Evolutionary conservation across 2,888 invertebrate genomes (phyloP).

Genomic region (Biston stratarius): DNA sequence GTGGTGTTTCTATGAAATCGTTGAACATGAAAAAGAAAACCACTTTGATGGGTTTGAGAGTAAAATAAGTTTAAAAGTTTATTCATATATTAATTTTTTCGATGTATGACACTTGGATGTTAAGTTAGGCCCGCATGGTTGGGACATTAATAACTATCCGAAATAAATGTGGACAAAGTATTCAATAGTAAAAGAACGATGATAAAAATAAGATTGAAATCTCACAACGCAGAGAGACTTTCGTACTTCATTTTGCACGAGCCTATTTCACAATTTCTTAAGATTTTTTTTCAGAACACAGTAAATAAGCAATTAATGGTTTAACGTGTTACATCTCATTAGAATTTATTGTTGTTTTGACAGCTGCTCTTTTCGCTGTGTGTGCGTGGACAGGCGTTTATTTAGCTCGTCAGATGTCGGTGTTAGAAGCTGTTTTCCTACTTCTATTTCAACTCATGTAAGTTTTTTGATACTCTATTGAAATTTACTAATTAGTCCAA

Average conservation of each 20-base stretch:
- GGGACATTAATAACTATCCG: too few relatives aligned
- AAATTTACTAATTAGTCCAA: neutral
- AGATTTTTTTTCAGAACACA: constrained; percentile 10
- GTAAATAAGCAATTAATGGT: constrained; percentile 33
- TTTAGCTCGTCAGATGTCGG: constrained; percentile 24
- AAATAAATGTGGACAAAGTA: too few relatives aligned
- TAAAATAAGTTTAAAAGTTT: too few relatives aligned
- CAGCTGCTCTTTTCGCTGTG: constrained; percentile 27
- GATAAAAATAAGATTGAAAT: neutral
- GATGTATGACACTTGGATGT: too few relatives aligned
- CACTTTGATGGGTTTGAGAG: too few relatives aligned
- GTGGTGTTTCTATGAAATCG: too few relatives aligned
- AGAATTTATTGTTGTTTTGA: constrained; percentile 36
- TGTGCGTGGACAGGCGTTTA: constrained; percentile 30
- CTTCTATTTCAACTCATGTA: constrained; percentile 12
- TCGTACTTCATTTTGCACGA: neutral
- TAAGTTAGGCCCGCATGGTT: too few relatives aligned
- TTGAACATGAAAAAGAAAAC: too few relatives aligned
- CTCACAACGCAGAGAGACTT: too few relatives aligned
- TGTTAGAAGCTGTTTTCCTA: constrained; percentile 13
- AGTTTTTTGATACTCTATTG: neutral
- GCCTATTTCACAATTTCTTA: constrained; percentile 14
- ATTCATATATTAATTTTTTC: too few relatives aligned
- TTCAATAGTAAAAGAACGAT: neutral
- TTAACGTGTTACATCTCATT: constrained; percentile 30